phyloP scores from a whole-genome alignment of 92 coral and sea anemone genomes.

The Micromussa lordhowensis region DNA sequence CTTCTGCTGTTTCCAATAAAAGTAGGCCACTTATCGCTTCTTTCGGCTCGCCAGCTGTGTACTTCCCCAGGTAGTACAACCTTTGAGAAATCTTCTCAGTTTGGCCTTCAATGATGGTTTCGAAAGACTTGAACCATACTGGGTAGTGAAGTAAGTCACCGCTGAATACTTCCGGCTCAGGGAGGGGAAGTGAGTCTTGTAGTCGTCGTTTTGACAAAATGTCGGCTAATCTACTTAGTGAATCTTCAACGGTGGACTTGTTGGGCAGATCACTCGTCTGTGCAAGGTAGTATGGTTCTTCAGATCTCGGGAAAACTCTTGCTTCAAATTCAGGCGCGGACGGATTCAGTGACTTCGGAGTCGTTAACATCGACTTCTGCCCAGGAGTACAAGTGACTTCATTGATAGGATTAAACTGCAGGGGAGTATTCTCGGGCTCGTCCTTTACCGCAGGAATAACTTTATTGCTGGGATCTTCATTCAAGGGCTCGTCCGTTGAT shows the following conservation, averaged over 20 bases:
- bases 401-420: neutral
- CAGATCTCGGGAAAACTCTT: neutral
- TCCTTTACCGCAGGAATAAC: slow-evolving; percentile 1
- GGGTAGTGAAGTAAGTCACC: slow-evolving; percentile 61
- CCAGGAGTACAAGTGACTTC: neutral
- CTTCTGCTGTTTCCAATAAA: slow-evolving; percentile 43
- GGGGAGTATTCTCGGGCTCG: slow-evolving; percentile 6
- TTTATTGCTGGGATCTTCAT: neutral
- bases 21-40: slow-evolving; percentile 68
- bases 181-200: slow-evolving; percentile 52
- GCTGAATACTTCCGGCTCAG: slow-evolving; percentile 59
- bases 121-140: slow-evolving; percentile 62
- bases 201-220: slow-evolving; percentile 44
- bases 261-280: neutral
- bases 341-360: slow-evolving; percentile 25
- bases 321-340: neutral
- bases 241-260: slow-evolving; percentile 39
- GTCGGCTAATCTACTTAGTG: slow-evolving; percentile 50
- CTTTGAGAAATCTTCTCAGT: slow-evolving; percentile 31
- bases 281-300: neutral
- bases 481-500: neutral
- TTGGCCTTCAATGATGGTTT: slow-evolving; percentile 57
- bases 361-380: slow-evolving; percentile 3
- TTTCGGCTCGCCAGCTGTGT: slow-evolving; percentile 70
- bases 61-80: slow-evolving; percentile 60